Evolutionary conservation across 2,113 vertebrate species (phyloP), one percentile per base, ranked within the genome.

Genomic region (Ameiurus melas): DNA sequence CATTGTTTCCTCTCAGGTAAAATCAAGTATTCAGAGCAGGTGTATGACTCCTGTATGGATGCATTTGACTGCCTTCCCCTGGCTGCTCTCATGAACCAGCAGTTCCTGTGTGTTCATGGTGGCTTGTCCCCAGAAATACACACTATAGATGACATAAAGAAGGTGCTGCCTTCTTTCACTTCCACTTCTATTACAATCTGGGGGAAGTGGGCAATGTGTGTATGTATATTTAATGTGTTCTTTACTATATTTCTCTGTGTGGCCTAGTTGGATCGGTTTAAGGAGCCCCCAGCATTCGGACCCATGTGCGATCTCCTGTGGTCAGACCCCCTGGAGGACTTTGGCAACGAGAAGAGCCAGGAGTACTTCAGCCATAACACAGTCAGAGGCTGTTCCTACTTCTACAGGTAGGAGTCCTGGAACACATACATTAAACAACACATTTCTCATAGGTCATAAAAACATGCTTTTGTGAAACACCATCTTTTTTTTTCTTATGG

Each of bases 1-100:
- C 22, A 20, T 4, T 60, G 85, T 62, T 87, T 33, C 30, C 39
- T 58, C 33, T 55, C 92, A 96, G 96, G 96, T 96, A 96, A 96
- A 95, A 96, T 96, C 93, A 96, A 96, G 92, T 96, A 96, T 94
- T 96, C 96, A 43, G 96, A 96, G 93, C 95, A 96, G 91, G 96
- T 96, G 85, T 96, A 96, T 87, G 96, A 96, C 93, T 94, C 95
- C 27, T 96, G 96, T 92, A 96, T 96, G 96, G 96, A 96, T 71
- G 95, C 96, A 2, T 96, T 96, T 88, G 95, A 96, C 93, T 96
- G 95, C 94, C 95, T 96, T 92, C 95, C 95, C 51, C 91, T 96
- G 93, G 95, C 95, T 83, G 95, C 95, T 3, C 95, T 96, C 92
- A 96, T 96, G 95, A 96, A 96, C 92, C 95, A 96, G 89, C 95